A percentile compares a stretch with the other conserved stretches of the same genome.
These are phyloP conservation scores for Catonia carolina DNA, from an alignment of 2,888 invertebrate genomes.

Conservation along the genomic window DNA sequence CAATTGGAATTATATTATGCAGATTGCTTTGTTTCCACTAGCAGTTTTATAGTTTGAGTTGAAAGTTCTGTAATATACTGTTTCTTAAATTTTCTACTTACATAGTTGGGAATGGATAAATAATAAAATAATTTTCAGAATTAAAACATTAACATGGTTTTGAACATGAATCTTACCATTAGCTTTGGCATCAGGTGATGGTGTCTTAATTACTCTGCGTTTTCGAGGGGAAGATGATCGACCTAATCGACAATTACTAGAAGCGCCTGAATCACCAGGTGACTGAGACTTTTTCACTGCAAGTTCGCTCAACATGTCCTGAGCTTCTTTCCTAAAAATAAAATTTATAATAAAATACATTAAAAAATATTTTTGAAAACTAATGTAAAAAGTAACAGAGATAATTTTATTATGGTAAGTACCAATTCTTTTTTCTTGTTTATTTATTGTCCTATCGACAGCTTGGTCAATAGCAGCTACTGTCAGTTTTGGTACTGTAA, in stretches of 20 bases:
- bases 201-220: constrained; percentile 37
- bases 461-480: no score
- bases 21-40: no score
- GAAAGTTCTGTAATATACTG: no score
- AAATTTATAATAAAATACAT: no score
- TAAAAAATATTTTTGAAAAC: neutral
- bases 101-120: no score
- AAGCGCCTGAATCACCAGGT: constrained; percentile 49
- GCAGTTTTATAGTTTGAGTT: no score
- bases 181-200: constrained; percentile 27
- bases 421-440: neutral
- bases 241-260: constrained; percentile 42
- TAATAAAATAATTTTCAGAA: no score
- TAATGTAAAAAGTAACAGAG: neutral
- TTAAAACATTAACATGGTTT: no score
- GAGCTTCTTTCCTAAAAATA: constrained; percentile 62
- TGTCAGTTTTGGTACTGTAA: no score
- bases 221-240: constrained; percentile 37
- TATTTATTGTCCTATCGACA: no score
- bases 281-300: constrained; percentile 56
- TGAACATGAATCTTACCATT: constrained; percentile 20
- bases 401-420: neutral
- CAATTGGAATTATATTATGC: no score
- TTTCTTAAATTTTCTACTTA: no score
- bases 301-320: constrained; percentile 75